A percentile compares a stretch with the other conserved stretches of the same genome.
Conservation (phyloP, 2,888 invertebrate species). For the Operophtera brumata region DNA sequence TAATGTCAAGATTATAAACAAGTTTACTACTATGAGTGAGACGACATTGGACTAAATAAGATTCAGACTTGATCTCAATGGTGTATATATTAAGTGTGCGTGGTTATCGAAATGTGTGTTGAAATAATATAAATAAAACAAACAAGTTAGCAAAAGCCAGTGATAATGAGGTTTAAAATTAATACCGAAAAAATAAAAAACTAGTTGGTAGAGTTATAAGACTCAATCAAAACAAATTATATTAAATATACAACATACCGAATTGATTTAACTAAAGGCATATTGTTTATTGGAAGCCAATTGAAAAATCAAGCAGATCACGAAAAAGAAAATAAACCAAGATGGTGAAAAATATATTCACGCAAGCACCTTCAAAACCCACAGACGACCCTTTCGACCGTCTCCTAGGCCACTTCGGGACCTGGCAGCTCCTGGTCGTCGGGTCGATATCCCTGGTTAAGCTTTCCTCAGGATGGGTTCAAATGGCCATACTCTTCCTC, state of each 20-base stretch:
- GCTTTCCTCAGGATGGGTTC: conserved; percentile 89
- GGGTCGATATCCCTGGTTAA: conserved; percentile 84
- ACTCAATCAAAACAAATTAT: neutral
- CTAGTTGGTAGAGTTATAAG: neutral
- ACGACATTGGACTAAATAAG: neutral
- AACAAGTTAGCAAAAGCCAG: neutral
- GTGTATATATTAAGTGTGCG: neutral
- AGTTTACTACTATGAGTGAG: neutral
- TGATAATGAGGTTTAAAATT: neutral
- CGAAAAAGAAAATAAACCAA: conserved; percentile 23
- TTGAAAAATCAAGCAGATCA: neutral
- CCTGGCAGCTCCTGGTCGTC: conserved; percentile 86
- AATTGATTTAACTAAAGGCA: too few species aligned
- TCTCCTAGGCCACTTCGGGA: conserved; percentile 78
- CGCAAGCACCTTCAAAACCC: conserved; percentile 32
- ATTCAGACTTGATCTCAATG: neutral
- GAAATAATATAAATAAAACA: neutral
- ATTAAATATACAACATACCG: neutral
- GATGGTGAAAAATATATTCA: conserved; percentile 53
- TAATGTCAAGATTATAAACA: neutral
- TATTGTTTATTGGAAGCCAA: too few species aligned
- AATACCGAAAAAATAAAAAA: neutral
- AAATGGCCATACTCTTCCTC: conserved; percentile 86
- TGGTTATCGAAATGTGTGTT: neutral
- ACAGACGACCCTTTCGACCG: conserved; percentile 62